Evolutionary conservation across 2,888 invertebrate genomes (phyloP).

Genomic region (Lysandra coridon): DNA sequence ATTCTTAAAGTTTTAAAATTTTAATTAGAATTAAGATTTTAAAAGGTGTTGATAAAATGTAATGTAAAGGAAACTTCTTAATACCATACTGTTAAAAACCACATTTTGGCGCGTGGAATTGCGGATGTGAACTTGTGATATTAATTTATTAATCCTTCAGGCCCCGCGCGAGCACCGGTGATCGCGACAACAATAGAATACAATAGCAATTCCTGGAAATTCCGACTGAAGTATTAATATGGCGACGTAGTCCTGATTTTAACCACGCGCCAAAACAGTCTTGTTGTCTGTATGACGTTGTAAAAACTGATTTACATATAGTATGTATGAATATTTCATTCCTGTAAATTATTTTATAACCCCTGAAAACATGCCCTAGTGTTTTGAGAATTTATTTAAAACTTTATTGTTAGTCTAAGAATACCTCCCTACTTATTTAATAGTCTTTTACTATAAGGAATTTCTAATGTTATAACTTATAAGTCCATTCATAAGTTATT

Average conservation of each 20-base stretch:
- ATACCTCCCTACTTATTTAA: background rate
- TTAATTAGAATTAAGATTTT: slow-evolving; percentile 20
- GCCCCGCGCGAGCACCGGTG: no score
- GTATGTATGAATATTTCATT: no score
- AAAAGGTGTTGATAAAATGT: background rate
- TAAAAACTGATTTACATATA: no score
- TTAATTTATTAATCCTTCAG: no score
- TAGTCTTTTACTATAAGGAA: background rate
- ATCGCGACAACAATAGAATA: no score
- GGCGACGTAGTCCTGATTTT: background rate
- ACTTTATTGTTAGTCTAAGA: background rate
- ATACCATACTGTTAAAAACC: background rate
- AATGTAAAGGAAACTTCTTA: no score
- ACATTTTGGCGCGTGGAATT: background rate
- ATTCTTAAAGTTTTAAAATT: background rate
- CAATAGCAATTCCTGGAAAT: no score
- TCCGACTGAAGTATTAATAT: no score
- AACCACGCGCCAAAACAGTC: background rate
- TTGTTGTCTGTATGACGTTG: background rate
- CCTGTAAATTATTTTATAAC: no score
- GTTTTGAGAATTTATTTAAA: background rate
- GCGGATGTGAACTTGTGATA: no score
- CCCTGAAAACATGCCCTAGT: no score
- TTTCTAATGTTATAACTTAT: background rate
- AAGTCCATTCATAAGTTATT: background rate